Evolutionary conservation across 1,140 invertebrate genomes (phyloP).

Genomic region (Apis florea): DNA sequence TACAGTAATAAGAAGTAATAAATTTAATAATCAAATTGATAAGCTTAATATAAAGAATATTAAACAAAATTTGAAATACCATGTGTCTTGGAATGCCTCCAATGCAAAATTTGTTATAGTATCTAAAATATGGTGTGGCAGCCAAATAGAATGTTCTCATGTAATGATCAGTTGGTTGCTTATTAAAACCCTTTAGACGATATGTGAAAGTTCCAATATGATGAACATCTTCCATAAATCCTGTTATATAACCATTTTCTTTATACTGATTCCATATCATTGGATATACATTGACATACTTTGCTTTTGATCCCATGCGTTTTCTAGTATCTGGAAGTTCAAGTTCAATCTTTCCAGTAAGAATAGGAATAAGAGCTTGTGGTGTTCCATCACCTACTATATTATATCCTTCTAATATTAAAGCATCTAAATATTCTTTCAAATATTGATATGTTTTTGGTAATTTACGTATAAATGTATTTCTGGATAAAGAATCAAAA

Average conservation of each 20-base stretch:
- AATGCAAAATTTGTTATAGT: conserved; percentile 86
- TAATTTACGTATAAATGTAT: conserved; percentile 92
- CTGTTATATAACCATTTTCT: conserved; percentile 86
- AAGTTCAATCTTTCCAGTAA: conserved; percentile 93
- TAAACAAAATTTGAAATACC: conserved; percentile 78
- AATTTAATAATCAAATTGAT: neutral
- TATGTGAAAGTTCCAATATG: conserved; percentile 94
- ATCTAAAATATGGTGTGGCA: conserved; percentile 79
- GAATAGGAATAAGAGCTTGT: conserved; percentile 93
- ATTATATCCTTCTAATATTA: conserved; percentile 91
- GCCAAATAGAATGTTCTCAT: conserved; percentile 90
- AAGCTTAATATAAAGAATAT: conserved; percentile 6
- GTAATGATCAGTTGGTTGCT: conserved; percentile 94
- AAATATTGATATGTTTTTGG: conserved; percentile 91
- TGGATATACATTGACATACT: conserved; percentile 89
- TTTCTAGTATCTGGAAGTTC: conserved; percentile 93
- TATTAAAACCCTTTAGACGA: conserved; percentile 92
- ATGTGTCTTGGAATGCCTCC: conserved; percentile 89
- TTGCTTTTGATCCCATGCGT: conserved; percentile 83
- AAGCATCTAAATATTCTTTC: conserved; percentile 84
- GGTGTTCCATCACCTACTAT: conserved; percentile 97
- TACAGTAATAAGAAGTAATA: conserved; percentile 69
- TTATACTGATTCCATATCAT: conserved; percentile 91
- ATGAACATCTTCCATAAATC: conserved; percentile 93
- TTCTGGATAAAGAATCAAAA: conserved; percentile 94